Evolutionary conservation across 2,113 vertebrate species (phyloP).

Genomic region (Ictalurus punctatus): DNA sequence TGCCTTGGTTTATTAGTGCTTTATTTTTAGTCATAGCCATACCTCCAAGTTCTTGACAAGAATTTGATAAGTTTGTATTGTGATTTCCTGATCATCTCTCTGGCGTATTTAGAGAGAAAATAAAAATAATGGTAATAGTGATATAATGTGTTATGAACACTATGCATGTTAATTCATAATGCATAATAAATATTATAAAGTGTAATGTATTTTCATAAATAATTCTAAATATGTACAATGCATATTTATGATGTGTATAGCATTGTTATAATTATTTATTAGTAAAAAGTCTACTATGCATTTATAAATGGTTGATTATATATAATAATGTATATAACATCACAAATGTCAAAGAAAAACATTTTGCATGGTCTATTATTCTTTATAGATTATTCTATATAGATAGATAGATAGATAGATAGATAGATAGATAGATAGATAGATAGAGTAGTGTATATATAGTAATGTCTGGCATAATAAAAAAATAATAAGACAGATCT

Average conservation of each 20-base stretch:
- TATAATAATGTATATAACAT: no score
- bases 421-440: no score
- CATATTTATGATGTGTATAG: background rate
- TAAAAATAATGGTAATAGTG: background rate
- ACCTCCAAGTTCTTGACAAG: background rate
- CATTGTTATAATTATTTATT: background rate
- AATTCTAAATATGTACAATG: background rate
- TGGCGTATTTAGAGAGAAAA: background rate
- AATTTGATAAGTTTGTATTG: background rate
- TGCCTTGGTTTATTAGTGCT: background rate
- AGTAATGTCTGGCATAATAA: no score
- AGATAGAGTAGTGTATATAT: no score
- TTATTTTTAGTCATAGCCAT: background rate
- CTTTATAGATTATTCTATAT: no score
- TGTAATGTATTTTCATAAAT: background rate
- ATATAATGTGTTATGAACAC: background rate
- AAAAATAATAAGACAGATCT: background rate
- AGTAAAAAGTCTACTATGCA: background rate
- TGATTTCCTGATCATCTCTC: background rate
- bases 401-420: no score
- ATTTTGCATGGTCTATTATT: no score
- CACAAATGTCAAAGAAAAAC: no score
- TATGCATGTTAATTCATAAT: background rate
- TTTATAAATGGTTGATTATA: background rate
- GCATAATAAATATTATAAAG: background rate